Base-by-base conservation (phyloP, 1,140 invertebrate species). In the Cydia pomonella region DNA sequence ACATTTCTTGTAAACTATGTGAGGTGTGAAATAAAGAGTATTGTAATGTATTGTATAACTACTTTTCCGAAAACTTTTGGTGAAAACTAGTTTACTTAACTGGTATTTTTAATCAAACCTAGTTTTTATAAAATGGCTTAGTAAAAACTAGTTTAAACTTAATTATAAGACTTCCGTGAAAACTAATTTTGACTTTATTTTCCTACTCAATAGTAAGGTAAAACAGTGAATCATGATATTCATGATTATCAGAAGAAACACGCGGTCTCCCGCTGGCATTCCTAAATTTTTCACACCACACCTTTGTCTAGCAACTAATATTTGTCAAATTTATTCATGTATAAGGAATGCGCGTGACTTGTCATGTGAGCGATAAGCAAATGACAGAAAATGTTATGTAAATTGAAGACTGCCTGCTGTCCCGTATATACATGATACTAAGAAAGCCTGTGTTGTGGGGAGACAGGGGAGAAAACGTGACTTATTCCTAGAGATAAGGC, bases 351-450 rank as follows among this genome's bases (percentile, higher is more conserved):
- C 85, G 84, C 87, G 81, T 85, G 83, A 87, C 81, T 87, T 89
- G 88, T 92, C 88, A 91, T 88, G 86, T 89, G 85, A 87, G 79
- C 88, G 89, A 92, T 91, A 91, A 91, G 88, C 87, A 87, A 92
- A 90, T 90, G 87, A 91, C 88, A 88, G 85, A 90, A 91, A 90
- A 90, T 89, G 88, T 89, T 92, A 92, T 92, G 87, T 92, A 89
- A 91, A 90, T 92, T 87, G 82, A 80, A 90, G 87, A 82, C 82
- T 80, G 81, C 87, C 64, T 69, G 64, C 64, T 69, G 64, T 33
- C 64, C 64, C 29, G 64, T 33, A 33, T 38, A 69, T 69, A 69
- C 82, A 90, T 92, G 87, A 87, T 90, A 82, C 85, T 84, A 81
- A 80, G 80, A 79, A 87, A 91, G 87, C 84, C 86, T 84, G 84